Evolutionary conservation across 2,888 invertebrate species (phyloP), one percentile per base, ranked within the genome.

Genomic region (Apodemia mormo): DNA sequence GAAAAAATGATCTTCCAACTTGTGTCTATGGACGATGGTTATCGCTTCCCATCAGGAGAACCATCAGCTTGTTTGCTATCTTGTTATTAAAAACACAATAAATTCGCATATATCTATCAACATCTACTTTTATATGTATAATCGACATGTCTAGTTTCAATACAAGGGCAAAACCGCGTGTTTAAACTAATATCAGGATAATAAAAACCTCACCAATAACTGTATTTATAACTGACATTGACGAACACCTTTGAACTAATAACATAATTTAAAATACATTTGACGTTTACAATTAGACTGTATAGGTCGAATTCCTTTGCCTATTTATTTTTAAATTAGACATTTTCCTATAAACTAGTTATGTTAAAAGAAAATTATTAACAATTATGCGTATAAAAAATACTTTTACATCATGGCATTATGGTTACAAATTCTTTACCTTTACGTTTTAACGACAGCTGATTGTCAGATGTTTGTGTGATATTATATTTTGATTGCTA

Each of bases 391-490:
- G 12, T 45, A 3, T 12, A 45, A 29, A 58, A 58, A 58, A 58
- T 10, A 30, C 10, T 29, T 29, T 9, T 30, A 5, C 58, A 30
- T 58, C 29, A 8, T 58, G 58, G 58, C 58, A 58, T 58, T 58
- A 58, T 58, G 58, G 58, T 58, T 58, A 30, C 12, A 58, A 58
- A 10, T 58, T 58, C 58, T 58, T 58, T 58, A 29, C 30, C 30
- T 58, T 58, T 30, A 58, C 29, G 29, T 56, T 56, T 58, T 30
- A 58, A 58, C 58, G 58, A 58, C 58, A 58, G 58, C 58, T 58
- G 58, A 58, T 30, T 30, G 58, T 58, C 58, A 58, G 58, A 58
- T 58, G 58, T 58, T 58, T 30, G 12, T 29, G 4, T 58, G 58
- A 30, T 30, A 29, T 58, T 58, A 12, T 30, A 58, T 29, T 30